Conservation (phyloP, 1,140 invertebrate species). For the Teleogryllus occipitalis region DNA sequence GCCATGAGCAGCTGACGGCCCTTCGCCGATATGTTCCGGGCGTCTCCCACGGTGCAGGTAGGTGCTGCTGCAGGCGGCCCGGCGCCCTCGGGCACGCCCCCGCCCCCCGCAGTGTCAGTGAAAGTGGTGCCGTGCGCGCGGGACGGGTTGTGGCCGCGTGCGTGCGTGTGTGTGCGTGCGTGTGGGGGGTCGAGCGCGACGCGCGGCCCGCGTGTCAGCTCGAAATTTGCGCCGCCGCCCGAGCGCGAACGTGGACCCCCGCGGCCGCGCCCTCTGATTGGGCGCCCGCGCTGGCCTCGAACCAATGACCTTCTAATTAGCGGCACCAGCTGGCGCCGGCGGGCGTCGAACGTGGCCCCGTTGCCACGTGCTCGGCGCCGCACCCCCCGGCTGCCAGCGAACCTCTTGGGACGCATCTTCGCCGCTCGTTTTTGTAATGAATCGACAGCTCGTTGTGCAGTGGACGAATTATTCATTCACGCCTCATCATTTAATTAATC, state of each 20-base stretch:
- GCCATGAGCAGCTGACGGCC: neutral
- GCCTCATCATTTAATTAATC: too few species aligned
- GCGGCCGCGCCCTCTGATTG: neutral
- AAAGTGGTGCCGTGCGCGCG: neutral
- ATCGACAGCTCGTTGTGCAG: too few species aligned
- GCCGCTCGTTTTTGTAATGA: too few species aligned
- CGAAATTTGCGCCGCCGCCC: neutral
- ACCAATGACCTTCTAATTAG: constrained; percentile 4
- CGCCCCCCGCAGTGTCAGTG: neutral
- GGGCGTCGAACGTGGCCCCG: neutral
- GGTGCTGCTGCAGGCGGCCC: neutral
- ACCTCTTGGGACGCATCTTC: too few species aligned
- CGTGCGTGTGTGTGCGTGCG: neutral
- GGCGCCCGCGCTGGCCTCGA: neutral
- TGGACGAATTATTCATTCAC: too few species aligned
- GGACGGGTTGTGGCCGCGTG: neutral
- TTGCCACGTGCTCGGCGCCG: neutral
- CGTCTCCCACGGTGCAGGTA: neutral
- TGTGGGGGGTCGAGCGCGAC: neutral
- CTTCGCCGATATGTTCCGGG: neutral
- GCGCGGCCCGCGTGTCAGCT: neutral
- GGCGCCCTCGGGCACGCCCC: too few species aligned
- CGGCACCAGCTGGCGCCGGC: neutral
- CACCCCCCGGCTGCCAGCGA: too few species aligned
- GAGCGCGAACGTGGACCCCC: neutral